Base-by-base conservation (phyloP, 2,888 invertebrate species). In the Lampropteryx suffumata region DNA sequence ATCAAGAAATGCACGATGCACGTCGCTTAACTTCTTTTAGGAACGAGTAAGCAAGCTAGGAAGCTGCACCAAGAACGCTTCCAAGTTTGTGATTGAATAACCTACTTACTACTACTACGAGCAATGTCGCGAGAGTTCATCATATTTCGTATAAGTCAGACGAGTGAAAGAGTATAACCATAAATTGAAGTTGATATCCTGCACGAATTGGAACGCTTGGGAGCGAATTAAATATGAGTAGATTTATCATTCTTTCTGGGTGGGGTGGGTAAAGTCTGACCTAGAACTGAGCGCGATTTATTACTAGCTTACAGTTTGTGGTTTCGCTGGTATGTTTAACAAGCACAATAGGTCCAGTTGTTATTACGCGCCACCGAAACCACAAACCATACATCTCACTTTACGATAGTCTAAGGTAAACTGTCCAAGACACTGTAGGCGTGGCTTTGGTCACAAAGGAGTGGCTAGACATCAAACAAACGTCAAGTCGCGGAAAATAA, bases 381-480 rank as follows among this genome's bases (percentile, higher is more conserved):
- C 2, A 17, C 17, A 17, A 17, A 17, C 2, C 4, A 2, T 17
- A 2, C 17, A 2, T 17, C 4, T 17, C 17, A 4, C 17, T 3
- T 17, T 17, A 3, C 2, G 2, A 17, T 17, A 3, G 4, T 17
- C 4, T 17, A 17, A 27, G 27, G 34, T 4, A 32, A 37, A 12
- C 30, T 13, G 28, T 13, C 28, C 14, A 26, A 50, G 43, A 34
- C 14, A 10, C 6, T 17, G 17, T 17, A 49, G 55, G 60, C 27
- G 52, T 46, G 57, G 47, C 44, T 12, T 41, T 26, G 41, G 30
- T 8, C 39, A 46, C 50, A 51, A 43, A 47, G 60, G 55, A 43
- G 57, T 27, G 49, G 48, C 46, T 11, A 42, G 14, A 41, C 43
- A 33, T 49, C 51, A 57, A 57, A 55, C 57, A 55, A 52, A 52